Evolutionary conservation across 2,888 invertebrate species (phyloP).

Genomic region (Drosophila ezoana): DNA sequence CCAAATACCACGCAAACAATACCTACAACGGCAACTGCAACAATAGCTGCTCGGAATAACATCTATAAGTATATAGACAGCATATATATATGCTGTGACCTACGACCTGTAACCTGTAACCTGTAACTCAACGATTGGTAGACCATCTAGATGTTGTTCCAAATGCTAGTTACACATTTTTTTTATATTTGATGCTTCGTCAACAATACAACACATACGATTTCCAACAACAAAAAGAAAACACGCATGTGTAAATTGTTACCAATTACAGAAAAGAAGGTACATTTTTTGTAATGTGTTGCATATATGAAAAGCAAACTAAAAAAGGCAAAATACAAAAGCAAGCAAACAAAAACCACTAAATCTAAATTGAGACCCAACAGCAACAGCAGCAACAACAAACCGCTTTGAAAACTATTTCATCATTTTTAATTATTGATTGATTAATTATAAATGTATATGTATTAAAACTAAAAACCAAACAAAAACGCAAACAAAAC

Average conservation of each 20-base stretch:
- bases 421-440: constrained; percentile 76
- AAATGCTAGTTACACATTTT: constrained; percentile 36
- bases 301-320: constrained; percentile 43
- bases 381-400: constrained; percentile 6
- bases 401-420: constrained; percentile 47
- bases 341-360: constrained; percentile 28
- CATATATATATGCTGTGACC: constrained; percentile 20
- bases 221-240: constrained; percentile 17
- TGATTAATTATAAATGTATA: constrained; percentile 74
- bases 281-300: constrained; percentile 67
- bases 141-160: constrained; percentile 40
- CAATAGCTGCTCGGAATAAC: constrained; percentile 12
- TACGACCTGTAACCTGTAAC: constrained; percentile 21
- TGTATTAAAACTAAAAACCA: constrained; percentile 46
- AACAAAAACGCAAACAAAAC: constrained; percentile 25
- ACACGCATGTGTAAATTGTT: constrained; percentile 50
- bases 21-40: constrained; percentile 44
- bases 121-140: constrained; percentile 8
- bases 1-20: constrained; percentile 65
- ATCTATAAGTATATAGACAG: constrained; percentile 2
- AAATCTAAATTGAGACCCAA: constrained; percentile 23
- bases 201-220: constrained; percentile 27
- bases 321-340: constrained; percentile 32
- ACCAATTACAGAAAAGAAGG: constrained; percentile 42
- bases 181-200: constrained; percentile 32